Evolutionary conservation across 2,797 vertebrate genomes (phyloP).

Genomic region (Erethizon dorsatum): DNA sequence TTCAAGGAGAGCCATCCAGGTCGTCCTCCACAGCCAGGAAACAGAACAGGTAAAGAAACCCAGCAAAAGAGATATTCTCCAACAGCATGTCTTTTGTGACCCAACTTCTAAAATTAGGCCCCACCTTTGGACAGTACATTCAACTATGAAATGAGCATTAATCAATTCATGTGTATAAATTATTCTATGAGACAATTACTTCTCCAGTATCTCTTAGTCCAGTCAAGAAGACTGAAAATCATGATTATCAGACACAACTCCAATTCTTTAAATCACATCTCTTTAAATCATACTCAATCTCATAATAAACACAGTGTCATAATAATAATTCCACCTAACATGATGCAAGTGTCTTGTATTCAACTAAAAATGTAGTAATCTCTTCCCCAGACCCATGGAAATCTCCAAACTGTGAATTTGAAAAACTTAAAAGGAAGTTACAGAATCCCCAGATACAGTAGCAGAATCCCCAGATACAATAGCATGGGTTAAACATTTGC

Average conservation of each 20-base stretch:
- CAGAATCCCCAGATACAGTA: not conserved
- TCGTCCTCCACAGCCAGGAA: not conserved
- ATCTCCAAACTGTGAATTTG: not conserved
- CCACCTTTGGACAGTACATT: not conserved
- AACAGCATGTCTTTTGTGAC: not conserved
- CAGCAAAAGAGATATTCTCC: not conserved
- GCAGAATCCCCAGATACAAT: not conserved
- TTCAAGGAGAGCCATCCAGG: too few relatives aligned
- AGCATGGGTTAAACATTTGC: not conserved
- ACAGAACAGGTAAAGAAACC: not conserved
- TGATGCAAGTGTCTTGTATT: not conserved
- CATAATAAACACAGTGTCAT: not conserved
- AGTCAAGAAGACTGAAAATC: not conserved
- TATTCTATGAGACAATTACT: not conserved
- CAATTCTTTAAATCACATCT: not conserved
- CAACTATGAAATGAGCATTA: not conserved
- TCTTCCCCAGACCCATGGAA: not conserved
- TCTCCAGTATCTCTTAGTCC: not conserved
- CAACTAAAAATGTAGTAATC: not conserved
- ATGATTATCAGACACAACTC: not conserved
- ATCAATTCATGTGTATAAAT: not conserved
- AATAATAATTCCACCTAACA: not conserved
- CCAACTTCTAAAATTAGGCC: not conserved
- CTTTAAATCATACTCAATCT: not conserved
- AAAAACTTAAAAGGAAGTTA: not conserved